phyloP scores from a whole-genome alignment of 2,113 vertebrate species.

The Siniperca chuatsi region DNA sequence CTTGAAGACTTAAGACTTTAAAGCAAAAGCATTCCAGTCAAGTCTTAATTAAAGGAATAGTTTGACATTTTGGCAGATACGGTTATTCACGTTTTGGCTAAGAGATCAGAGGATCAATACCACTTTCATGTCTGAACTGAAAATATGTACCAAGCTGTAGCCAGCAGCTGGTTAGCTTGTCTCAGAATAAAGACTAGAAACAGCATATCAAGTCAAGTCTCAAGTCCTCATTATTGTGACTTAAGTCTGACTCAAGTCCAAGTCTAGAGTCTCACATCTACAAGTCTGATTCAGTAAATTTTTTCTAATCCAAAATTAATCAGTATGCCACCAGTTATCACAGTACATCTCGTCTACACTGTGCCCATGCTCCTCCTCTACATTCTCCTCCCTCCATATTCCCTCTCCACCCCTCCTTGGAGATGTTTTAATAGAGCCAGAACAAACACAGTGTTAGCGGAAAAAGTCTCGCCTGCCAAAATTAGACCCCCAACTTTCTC shows the following conservation, averaged over 20 bases:
- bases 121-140: neutral
- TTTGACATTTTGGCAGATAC: neutral
- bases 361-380: constrained; percentile 56
- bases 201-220: too few relatives aligned
- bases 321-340: constrained; percentile 74
- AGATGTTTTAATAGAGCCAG: constrained; percentile 87
- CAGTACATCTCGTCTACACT: constrained; percentile 37
- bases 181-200: neutral
- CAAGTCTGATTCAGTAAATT: neutral
- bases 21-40: constrained; percentile 14
- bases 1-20: neutral
- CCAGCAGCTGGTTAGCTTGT: neutral
- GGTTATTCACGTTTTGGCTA: neutral
- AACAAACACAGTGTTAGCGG: constrained; percentile 80
- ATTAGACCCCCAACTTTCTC: constrained; percentile 66
- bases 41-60: neutral
- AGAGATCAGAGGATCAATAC: neutral
- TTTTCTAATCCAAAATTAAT: constrained; percentile 9
- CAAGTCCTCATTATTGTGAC: too few relatives aligned
- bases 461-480: constrained; percentile 72
- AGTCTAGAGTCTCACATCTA: neutral
- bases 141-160: neutral
- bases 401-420: constrained; percentile 37
- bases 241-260: neutral
- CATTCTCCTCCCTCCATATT: constrained; percentile 61